Evolutionary conservation across 2,888 invertebrate species (phyloP).

Genomic region (Adineta ricciae): DNA sequence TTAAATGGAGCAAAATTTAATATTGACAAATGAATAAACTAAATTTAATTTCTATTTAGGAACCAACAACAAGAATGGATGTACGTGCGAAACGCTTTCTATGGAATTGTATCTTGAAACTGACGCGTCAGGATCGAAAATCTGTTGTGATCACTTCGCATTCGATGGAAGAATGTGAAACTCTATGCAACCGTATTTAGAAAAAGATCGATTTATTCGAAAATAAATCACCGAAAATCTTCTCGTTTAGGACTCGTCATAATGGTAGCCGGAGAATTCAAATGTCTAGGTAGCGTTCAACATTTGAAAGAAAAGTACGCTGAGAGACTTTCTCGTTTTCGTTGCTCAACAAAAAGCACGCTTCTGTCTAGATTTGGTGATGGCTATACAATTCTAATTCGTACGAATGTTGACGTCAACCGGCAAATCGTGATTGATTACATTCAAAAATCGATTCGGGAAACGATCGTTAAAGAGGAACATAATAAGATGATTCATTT

Average conservation of each 20-base stretch:
- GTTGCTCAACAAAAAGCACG: neutral
- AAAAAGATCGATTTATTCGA: too few relatives aligned
- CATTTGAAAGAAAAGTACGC: conserved; percentile 51
- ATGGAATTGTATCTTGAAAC: conserved; percentile 56
- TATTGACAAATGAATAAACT: too few relatives aligned
- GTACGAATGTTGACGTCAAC: conserved; percentile 36
- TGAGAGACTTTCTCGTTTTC: neutral
- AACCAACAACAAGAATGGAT: conserved; percentile 44
- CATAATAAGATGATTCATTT: conserved; percentile 51
- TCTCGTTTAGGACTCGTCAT: neutral
- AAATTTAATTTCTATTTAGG: neutral
- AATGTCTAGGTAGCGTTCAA: conserved; percentile 51
- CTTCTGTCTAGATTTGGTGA: conserved; percentile 43
- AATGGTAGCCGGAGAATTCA: conserved; percentile 46
- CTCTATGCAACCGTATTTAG: conserved; percentile 45
- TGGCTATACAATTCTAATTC: conserved; percentile 47
- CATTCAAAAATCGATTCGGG: conserved; percentile 39
- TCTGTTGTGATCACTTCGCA: conserved; percentile 54
- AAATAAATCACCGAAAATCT: too few relatives aligned
- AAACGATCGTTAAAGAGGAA: conserved; percentile 40
- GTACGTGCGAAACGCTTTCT: conserved; percentile 57
- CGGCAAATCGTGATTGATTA: conserved; percentile 39
- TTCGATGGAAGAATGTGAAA: conserved; percentile 51
- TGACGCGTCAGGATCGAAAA: conserved; percentile 51
- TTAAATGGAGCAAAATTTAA: too few relatives aligned